A percentile compares a stretch with the other conserved stretches of the same genome.
Conservation (phyloP, 2,113 vertebrate genomes). For the Esox niger region DNA sequence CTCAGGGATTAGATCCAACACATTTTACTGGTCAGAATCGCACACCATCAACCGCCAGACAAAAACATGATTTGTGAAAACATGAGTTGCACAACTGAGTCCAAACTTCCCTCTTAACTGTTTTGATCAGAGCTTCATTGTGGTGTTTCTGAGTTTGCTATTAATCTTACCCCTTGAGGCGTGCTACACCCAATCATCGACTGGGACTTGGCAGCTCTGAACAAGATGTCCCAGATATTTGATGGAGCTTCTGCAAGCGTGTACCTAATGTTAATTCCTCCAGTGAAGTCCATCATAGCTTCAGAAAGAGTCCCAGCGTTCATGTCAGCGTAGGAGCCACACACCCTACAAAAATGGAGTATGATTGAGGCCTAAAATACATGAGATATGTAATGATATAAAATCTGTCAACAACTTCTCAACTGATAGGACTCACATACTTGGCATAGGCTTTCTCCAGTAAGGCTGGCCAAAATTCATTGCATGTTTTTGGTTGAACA, state of each 20-base stretch:
- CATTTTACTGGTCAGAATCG: too few relatives aligned
- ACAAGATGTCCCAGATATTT: constrained; percentile 75
- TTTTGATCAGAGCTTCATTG: too few relatives aligned
- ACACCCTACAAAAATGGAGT: constrained; percentile 69
- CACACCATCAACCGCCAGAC: too few relatives aligned
- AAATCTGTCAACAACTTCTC: too few relatives aligned
- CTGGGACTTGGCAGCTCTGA: constrained; percentile 63
- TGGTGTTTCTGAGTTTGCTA: too few relatives aligned
- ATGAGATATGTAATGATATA: neutral
- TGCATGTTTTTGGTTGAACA: constrained; percentile 53
- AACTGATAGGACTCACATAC: constrained; percentile 50
- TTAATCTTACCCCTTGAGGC: constrained; percentile 61
- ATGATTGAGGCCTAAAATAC: constrained; percentile 7
- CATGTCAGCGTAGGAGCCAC: constrained; percentile 85
- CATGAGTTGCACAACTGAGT: too few relatives aligned
- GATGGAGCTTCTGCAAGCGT: constrained; percentile 59
- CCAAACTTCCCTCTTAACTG: too few relatives aligned
- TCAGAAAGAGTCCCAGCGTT: constrained; percentile 78
- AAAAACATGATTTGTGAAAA: too few relatives aligned
- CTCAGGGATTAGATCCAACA: too few relatives aligned
- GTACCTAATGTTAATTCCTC: constrained; percentile 76
- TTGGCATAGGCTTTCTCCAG: constrained; percentile 78
- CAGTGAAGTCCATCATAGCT: constrained; percentile 86
- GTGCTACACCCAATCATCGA: constrained; percentile 83
- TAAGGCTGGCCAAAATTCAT: constrained; percentile 74